Conservation (phyloP, 30 jellyfish, hydroid and myxozoan species). For the Clytia hemisphaerica region DNA sequence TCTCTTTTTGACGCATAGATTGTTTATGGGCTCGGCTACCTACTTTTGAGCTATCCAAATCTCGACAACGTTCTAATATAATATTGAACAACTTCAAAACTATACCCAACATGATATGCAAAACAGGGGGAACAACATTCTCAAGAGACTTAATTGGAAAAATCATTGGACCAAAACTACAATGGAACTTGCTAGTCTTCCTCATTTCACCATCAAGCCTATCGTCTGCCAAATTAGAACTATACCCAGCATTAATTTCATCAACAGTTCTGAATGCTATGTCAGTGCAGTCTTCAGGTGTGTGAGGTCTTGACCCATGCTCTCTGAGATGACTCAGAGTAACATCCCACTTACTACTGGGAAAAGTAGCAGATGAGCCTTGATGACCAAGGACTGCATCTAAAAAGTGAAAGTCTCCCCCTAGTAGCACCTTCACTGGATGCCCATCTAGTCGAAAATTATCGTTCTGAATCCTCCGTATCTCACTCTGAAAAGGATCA, state of each 20-base stretch:
- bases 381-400: constrained; percentile 24
- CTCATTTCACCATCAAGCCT: not conserved
- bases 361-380: constrained; percentile 30
- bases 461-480: constrained; percentile 1
- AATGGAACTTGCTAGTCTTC: constrained; percentile 6
- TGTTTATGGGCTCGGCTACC: no score
- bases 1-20: no score
- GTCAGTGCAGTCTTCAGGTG: constrained; percentile 1
- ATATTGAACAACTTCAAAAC: not conserved
- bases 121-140: constrained; percentile 44
- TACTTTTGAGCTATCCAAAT: no score
- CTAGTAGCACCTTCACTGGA: not conserved
- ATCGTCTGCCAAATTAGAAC: not conserved
- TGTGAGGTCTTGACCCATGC: no score
- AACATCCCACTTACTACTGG: constrained; percentile 24
- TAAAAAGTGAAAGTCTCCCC: not conserved
- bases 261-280: not conserved
- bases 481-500: not conserved
- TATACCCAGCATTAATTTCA: not conserved
- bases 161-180: constrained; percentile 10
- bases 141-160: constrained; percentile 20
- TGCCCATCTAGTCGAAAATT: constrained; percentile 9
- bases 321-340: no score
- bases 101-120: constrained; percentile 40
- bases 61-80: not conserved